phyloP scores from a whole-genome alignment of 1,140 invertebrate species.

The Drosophila setifemur region DNA sequence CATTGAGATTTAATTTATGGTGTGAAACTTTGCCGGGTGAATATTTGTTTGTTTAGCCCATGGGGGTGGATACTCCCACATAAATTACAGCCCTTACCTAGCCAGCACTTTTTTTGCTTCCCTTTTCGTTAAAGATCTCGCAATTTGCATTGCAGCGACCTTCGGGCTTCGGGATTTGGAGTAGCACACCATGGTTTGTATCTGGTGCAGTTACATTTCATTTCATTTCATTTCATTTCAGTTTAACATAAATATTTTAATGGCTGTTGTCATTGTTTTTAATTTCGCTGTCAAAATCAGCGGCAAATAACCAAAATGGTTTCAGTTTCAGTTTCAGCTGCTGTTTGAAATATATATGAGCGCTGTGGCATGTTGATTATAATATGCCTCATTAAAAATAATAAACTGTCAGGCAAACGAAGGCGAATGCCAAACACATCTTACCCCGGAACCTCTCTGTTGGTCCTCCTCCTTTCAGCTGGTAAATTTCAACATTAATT shows the following conservation, averaged over 20 bases:
- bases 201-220: constrained; percentile 1
- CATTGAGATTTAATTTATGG: constrained; percentile 75
- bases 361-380: constrained; percentile 57
- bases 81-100: constrained; percentile 26
- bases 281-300: constrained; percentile 68
- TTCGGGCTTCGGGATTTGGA: constrained; percentile 12
- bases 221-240: constrained; percentile 13
- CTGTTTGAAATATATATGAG: constrained; percentile 7
- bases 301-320: constrained; percentile 35
- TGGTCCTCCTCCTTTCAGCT: constrained; percentile 5
- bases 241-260: constrained; percentile 44
- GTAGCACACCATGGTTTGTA: neutral
- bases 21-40: constrained; percentile 55
- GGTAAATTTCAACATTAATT: constrained; percentile 71
- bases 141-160: constrained; percentile 32
- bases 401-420: constrained; percentile 74
- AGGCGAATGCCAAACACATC: constrained; percentile 62
- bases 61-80: constrained; percentile 3
- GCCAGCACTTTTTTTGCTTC: neutral
- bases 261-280: constrained; percentile 41
- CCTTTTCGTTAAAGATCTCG: neutral
- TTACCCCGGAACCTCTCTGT: neutral
- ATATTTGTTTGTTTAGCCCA: constrained; percentile 5
- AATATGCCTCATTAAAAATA: constrained; percentile 79
- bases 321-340: constrained; percentile 6